A percentile compares a stretch with the other conserved stretches of the same genome.
Conservation (phyloP, 2,113 vertebrate species). For the Dipodomys spectabilis region DNA sequence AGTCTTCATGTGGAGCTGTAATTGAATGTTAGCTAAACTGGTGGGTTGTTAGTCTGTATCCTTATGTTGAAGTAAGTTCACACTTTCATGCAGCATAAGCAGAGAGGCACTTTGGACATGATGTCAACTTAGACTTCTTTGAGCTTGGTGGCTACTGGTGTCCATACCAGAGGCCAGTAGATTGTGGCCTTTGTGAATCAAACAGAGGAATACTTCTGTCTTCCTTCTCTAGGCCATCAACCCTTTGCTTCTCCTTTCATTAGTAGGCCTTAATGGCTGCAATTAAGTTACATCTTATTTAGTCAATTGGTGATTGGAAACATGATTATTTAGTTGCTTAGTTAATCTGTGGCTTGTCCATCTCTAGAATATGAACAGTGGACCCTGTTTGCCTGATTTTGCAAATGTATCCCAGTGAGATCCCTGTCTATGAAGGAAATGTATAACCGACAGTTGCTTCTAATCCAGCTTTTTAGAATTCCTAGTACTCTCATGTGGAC, state of each 20-base stretch:
- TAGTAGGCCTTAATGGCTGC: constrained; percentile 22
- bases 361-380: constrained; percentile 61
- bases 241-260: constrained; percentile 37
- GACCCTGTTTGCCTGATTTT: constrained; percentile 31
- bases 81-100: not conserved
- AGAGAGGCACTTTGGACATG: not conserved
- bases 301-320: constrained; percentile 58
- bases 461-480: constrained; percentile 24
- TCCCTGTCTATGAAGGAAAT: not conserved
- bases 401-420: not conserved
- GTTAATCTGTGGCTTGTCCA: constrained; percentile 42
- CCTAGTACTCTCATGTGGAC: not conserved
- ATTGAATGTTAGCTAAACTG: not conserved
- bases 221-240: not conserved
- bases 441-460: not conserved
- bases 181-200: not conserved
- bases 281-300: constrained; percentile 56
- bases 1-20: not conserved
- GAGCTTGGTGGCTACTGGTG: not conserved
- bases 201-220: not conserved
- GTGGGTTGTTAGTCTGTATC: not conserved
- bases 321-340: constrained; percentile 34
- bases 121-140: not conserved
- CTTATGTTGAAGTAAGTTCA: not conserved
- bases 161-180: not conserved